These are phyloP conservation scores for Sciurus carolinensis DNA, from an alignment of 2,797 vertebrate genomes.

Conservation along the genomic window DNA sequence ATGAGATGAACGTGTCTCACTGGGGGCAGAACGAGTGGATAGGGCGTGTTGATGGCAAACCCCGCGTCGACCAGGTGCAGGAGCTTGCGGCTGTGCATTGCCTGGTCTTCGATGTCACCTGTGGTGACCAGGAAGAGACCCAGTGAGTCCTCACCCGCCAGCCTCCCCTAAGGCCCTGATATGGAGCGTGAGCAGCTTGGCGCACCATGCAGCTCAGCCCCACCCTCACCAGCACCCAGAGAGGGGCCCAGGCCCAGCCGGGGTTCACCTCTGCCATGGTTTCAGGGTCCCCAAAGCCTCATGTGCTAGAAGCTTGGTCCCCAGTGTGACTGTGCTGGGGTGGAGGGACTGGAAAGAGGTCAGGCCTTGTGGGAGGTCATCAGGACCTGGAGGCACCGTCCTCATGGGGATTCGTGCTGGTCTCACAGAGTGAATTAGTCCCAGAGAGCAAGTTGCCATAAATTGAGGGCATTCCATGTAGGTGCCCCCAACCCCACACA, in stretches of 20 bases:
- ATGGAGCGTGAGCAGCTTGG: background rate
- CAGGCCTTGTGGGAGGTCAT: too few species aligned
- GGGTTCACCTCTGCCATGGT: background rate
- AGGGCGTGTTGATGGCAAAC: conserved; percentile 81
- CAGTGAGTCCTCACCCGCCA: background rate
- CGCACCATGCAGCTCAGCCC: background rate
- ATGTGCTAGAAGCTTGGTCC: background rate
- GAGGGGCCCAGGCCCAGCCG: too few species aligned
- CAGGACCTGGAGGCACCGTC: background rate
- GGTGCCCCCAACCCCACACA: background rate
- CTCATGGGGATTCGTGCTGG: background rate
- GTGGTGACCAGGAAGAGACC: background rate
- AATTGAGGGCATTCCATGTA: background rate
- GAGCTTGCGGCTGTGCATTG: background rate
- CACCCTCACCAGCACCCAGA: too few species aligned
- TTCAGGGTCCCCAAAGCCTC: background rate
- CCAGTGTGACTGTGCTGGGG: background rate
- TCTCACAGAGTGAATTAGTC: background rate
- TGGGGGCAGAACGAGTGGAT: conserved; percentile 77
- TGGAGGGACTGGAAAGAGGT: background rate
- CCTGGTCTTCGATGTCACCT: conserved; percentile 14
- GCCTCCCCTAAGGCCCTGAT: background rate
- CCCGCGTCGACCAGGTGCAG: conserved; percentile 84
- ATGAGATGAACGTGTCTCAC: conserved; percentile 72
- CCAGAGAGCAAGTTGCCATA: background rate